Conservation (phyloP, 2,888 invertebrate species). For the Brenthis daphne region DNA sequence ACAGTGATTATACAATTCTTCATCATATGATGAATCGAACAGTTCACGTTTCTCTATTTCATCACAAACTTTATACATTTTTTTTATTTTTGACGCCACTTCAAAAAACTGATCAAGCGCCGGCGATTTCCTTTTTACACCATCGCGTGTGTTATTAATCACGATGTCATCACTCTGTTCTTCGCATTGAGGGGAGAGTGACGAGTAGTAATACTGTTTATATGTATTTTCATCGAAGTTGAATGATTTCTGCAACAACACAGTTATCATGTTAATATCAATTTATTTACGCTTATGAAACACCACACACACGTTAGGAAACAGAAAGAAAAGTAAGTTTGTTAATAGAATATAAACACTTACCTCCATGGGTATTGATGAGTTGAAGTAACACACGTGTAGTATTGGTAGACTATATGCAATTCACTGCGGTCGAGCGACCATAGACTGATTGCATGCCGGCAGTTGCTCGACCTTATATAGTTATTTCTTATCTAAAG, state of each 20-base stretch:
- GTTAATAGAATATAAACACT: not conserved
- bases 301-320: not conserved
- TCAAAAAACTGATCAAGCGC: not conserved
- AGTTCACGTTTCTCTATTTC: too few species aligned
- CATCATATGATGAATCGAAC: too few species aligned
- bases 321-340: conserved; percentile 1
- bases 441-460: too few species aligned
- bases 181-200: not conserved
- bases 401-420: too few species aligned
- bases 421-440: too few species aligned
- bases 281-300: not conserved
- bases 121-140: not conserved
- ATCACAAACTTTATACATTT: not conserved
- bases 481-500: too few species aligned
- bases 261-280: not conserved
- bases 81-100: not conserved
- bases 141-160: not conserved
- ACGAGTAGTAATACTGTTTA: not conserved
- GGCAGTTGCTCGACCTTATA: too few species aligned
- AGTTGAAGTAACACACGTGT: too few species aligned
- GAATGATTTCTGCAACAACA: not conserved
- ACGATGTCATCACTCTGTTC: not conserved
- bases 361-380: too few species aligned
- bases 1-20: too few species aligned
- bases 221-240: not conserved